Evolutionary conservation across 2,888 invertebrate genomes (phyloP), one percentile per base, ranked within the genome.

Genomic region (Stenolophus ochropezus): DNA sequence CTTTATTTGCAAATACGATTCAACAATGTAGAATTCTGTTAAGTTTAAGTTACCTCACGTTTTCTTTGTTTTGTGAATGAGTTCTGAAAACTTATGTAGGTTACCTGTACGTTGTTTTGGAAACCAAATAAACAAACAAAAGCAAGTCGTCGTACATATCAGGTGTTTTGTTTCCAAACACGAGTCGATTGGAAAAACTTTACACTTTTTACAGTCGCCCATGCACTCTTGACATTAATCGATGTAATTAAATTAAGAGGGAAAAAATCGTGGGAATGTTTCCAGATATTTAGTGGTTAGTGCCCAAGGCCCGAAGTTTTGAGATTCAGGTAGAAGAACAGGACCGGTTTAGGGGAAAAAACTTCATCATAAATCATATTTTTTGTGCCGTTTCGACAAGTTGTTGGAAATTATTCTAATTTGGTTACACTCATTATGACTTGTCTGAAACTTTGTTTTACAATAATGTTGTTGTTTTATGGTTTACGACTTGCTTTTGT

Each of bases 201-300:
- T 47, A 79, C 71, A 69, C 79, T 79, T 61, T 61, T 51, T 69
- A 69, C 69, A 33, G 58, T 58, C 25, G 20, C 23, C 20, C 53
- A 53, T 58, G 42, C 76, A 23, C 76, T 27, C 16, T 42, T 69
- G 79, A 79, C 79, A 69, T 79, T 79, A 79, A 79, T 79, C 65
- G 79, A 5, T 69, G 79, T 79, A 65, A 79, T 79, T 79, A 79
- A 79, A 79, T 79, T 47, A 78, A 20, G 33, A 27, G 14, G 33
- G 49, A 61, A 78, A 78, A 65, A 69, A 65, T 25, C 51, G 53
- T 79, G 69, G 51, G 65, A 65, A 73, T 73, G 20, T 73, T 49
- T 49, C 73, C 51, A 51, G 49, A 73, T 49, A 73, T 73, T 73
- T 49, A 73, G 51, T 73, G 73, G 47, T 25, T 47, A 49, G n/a